Evolutionary conservation across 2,888 invertebrate genomes (phyloP), one percentile per base, ranked within the genome.

Genomic region (Ommatoiulus sabulosus): DNA sequence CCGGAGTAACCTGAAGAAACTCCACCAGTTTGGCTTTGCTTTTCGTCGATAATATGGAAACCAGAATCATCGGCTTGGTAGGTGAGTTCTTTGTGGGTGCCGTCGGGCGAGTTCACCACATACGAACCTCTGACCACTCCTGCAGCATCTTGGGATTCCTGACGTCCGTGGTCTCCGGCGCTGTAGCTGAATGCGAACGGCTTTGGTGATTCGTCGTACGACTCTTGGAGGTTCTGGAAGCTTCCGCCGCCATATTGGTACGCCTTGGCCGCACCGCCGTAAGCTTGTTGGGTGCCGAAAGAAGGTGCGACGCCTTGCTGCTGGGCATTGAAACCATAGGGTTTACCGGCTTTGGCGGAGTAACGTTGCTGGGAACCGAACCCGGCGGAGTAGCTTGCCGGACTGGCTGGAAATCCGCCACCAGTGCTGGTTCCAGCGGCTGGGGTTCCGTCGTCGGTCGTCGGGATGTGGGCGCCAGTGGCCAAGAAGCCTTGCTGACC

Each of bases 31-130:
- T 44, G 43, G 8, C 44, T 84, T 15, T 52, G 46, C 80, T 89
- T 89, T 43, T 89, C 89, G n/a, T 87, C 89, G 17, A 87, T 72
- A 8, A 89, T 87, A 17, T 87, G 87, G 44, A 89, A 89, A 12
- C 89, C 89, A 80, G 72, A 46, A 46, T 89, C 89, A 80, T 89
- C 89, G 4, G 89, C 89, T 44, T 89, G 87, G 48, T 89, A 89
- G 46, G 80, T 87, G 20, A 89, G 44, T 72, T 89, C 86, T 35
- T 89, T 89, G 15, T 52, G 86, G 87, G 89, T 72, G 8, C 89
- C 89, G 44, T 89, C 89, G 5, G 89, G 87, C 0, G 89, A 44
- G 48, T 87, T 89, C 15, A 89, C 89, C 10, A 80, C 80, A 43
- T 89, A 89, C 7, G 87, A 72, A 17, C 89, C 89, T 44, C 89